A percentile compares a stretch with the other conserved stretches of the same genome.
Conservation (phyloP, 2,797 vertebrate genomes). For the Amblyraja radiata region DNA sequence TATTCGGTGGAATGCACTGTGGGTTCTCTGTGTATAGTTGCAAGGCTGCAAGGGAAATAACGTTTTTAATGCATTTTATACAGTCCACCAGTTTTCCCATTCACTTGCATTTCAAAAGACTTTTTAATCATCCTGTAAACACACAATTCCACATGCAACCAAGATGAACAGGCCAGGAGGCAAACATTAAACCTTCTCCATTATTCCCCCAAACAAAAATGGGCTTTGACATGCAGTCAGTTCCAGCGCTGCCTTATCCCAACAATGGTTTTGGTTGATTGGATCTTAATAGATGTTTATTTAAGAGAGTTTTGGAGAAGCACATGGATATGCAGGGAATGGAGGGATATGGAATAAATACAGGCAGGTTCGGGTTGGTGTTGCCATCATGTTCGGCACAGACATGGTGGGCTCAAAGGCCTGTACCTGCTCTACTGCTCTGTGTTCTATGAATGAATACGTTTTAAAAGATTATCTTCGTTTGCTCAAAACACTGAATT, state of each 20-base stretch:
- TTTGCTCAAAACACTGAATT: background rate
- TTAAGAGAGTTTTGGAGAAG: too few relatives aligned
- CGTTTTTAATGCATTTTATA: background rate
- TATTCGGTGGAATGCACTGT: slow-evolving; percentile 73
- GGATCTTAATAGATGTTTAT: background rate
- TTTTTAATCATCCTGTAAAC: background rate
- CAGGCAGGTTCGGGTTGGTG: too few relatives aligned
- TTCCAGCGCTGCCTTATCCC: background rate
- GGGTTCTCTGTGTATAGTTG: slow-evolving; percentile 74
- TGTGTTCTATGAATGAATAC: background rate
- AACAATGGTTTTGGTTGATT: background rate
- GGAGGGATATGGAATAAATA: too few relatives aligned
- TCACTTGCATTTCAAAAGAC: background rate
- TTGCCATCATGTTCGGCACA: too few relatives aligned
- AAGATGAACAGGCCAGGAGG: background rate
- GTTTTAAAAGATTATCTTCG: background rate
- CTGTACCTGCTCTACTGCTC: too few relatives aligned
- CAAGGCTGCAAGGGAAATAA: slow-evolving; percentile 59
- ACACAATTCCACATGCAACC: background rate
- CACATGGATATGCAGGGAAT: too few relatives aligned
- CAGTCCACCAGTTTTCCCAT: background rate
- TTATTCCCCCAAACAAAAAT: background rate
- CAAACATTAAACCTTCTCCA: background rate
- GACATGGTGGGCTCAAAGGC: too few relatives aligned
- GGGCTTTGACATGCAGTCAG: too few relatives aligned